Percentiles rank a stretch among this genome's conserved stretches.
These are phyloP conservation scores for Chlamydotis undulata DNA, from an alignment of 2,113 vertebrate genomes.

Conservation along the genomic window DNA sequence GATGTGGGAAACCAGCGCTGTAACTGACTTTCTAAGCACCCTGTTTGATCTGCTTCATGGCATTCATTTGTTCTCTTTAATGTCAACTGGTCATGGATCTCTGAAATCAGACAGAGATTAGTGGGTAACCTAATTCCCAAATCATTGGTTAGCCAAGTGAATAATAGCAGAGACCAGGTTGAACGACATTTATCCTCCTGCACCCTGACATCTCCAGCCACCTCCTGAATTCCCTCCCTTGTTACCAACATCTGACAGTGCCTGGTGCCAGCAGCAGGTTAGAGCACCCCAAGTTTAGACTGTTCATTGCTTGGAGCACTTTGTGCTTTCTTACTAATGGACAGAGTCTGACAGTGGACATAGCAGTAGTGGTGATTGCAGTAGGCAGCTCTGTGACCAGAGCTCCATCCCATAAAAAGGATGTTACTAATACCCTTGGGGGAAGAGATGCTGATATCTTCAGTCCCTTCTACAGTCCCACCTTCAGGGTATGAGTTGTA, in stretches of 20 bases:
- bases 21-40: background rate
- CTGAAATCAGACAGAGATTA: background rate
- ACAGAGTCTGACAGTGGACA: background rate
- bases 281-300: background rate
- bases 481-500: background rate
- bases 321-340: background rate
- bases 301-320: rapidly evolving
- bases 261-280: background rate
- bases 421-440: background rate
- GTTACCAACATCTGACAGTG: background rate
- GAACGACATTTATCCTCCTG: background rate
- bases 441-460: background rate
- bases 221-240: background rate
- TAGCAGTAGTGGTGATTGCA: background rate
- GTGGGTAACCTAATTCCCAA: background rate
- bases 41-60: background rate
- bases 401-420: background rate
- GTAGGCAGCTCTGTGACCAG: background rate
- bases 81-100: background rate
- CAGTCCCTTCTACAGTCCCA: background rate
- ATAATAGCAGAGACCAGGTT: background rate
- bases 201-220: background rate
- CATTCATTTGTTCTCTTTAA: background rate
- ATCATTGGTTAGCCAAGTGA: rapidly evolving
- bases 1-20: background rate